A percentile compares a stretch with the other conserved stretches of the same genome.
Conservation (phyloP, 1,140 invertebrate genomes). For the Neoseiulus cucumeris region DNA sequence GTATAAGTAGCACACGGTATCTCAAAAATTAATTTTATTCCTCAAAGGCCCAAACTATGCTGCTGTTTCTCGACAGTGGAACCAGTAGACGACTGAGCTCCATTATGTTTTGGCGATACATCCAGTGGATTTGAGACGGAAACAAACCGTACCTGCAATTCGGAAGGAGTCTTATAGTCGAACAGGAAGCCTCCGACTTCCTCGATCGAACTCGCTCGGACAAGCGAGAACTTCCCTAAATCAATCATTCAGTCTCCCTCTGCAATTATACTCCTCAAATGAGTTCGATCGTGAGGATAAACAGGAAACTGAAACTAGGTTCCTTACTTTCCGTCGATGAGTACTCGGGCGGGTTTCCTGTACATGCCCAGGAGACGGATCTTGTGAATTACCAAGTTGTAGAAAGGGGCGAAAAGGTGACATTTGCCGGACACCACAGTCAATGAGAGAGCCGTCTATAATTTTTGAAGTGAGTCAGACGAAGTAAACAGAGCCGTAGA, state of each 20-base stretch:
- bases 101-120: constrained; percentile 1
- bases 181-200: too few species aligned
- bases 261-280: too few species aligned
- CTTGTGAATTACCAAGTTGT: background rate
- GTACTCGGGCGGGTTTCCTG: background rate
- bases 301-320: too few species aligned
- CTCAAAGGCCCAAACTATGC: background rate
- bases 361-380: background rate
- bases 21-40: background rate
- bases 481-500: too few species aligned
- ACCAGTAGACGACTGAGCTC: background rate
- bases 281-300: too few species aligned
- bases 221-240: too few species aligned
- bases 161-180: too few species aligned
- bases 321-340: background rate
- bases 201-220: too few species aligned
- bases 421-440: constrained; percentile 1
- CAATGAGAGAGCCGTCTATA: background rate
- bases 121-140: background rate
- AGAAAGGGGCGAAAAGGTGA: background rate
- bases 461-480: background rate
- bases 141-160: background rate
- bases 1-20: background rate
- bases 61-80: background rate
- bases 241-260: too few species aligned